Percentiles rank a stretch among this genome's conserved stretches.
Evolutionary conservation across 1,140 invertebrate species (phyloP).

Genomic region (Tetranychus cinnabarinus): DNA sequence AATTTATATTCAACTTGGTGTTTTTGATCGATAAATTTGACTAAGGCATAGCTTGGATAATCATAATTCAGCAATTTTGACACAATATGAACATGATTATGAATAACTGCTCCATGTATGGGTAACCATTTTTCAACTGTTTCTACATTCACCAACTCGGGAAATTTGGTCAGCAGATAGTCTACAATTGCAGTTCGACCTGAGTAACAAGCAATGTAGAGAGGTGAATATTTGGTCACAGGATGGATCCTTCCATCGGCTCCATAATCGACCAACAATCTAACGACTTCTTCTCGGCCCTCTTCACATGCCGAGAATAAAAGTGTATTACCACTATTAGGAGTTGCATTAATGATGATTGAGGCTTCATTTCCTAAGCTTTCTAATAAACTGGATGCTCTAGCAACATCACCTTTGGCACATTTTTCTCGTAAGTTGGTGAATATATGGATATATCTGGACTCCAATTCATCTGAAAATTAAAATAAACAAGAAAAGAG

Average conservation of each 20-base stretch:
- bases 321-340: conserved; percentile 52
- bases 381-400: conserved; percentile 30
- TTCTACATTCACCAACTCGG: conserved; percentile 34
- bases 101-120: conserved; percentile 70
- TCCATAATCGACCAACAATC: conserved; percentile 46
- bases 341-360: conserved; percentile 27
- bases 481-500: neutral
- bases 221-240: conserved; percentile 66
- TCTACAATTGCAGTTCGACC: conserved; percentile 55
- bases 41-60: conserved; percentile 46
- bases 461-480: neutral
- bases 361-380: conserved; percentile 42
- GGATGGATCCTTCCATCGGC: conserved; percentile 65
- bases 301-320: conserved; percentile 60
- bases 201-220: conserved; percentile 72
- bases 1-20: conserved; percentile 57
- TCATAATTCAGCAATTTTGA: conserved; percentile 52
- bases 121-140: conserved; percentile 81
- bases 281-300: conserved; percentile 52
- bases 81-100: conserved; percentile 49
- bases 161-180: conserved; percentile 45
- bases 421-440: conserved; percentile 43
- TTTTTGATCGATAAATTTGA: conserved; percentile 34
- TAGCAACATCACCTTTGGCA: conserved; percentile 34
- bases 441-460: conserved; percentile 8